Base-by-base conservation (phyloP, 2,888 invertebrate species). In the Caprella mutica region DNA sequence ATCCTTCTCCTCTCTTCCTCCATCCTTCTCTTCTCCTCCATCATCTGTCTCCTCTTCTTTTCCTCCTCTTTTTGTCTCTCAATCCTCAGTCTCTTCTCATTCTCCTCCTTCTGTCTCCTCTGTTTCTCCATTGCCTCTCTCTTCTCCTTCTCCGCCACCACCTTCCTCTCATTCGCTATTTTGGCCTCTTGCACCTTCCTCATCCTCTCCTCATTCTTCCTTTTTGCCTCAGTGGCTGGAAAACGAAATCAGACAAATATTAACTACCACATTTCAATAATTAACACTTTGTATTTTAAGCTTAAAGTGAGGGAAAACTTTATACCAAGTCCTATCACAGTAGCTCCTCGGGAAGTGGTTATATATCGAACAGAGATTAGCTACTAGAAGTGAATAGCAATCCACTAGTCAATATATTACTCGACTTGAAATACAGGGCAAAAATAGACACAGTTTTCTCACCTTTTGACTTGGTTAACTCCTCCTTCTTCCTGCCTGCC, bases 121-220 rank as follows among this genome's bases (percentile, higher is more conserved):
- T n/a, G n/a, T n/a, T n/a, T n/a, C n/a, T 23, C 43, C 44, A 29
- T 38, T 51, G 38, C 30, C 35, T 56, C 42, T 9, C 23, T 42
- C 42, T 40, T 26, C 21, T 59, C 59, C 42, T 56, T 52, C 14
- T 46, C 56, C 27, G 44, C 53, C 14, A 17, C 42, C 9, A 50
- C 56, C 42, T 52, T 56, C 8, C 52, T 46, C 33, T 59, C 59
- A 8, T 26, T 39, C 23, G 55, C 55, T 29, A 43, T 42, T 9
- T 53, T 39, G 12, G 54, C 55, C 43, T 60, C 59, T 38, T 56
- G 52, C 1, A 52, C 62, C 24, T 55, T 43, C 14, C 53, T 54
- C 61, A 55, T 65, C 51, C 63, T 46, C 55, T 56, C 59, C 35
- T 63, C 63, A 33, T 59, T 59, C 1, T 43, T 39, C 35, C 59